These are phyloP conservation scores for Caerostris darwini DNA, from an alignment of 1,140 invertebrate species.

Conservation along the genomic window DNA sequence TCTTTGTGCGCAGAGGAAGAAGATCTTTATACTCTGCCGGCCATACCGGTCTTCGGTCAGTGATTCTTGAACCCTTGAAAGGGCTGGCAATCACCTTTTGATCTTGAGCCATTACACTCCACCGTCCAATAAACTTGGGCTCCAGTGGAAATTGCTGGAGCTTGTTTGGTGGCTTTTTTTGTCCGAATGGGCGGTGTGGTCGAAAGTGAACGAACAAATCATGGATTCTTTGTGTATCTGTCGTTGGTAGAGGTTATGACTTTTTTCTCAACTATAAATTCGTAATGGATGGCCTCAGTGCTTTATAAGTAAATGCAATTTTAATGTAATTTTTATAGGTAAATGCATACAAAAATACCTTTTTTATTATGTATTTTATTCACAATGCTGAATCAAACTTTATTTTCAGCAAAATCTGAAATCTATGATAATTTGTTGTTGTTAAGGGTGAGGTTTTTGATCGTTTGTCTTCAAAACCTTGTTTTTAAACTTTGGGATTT, in stretches of 20 bases:
- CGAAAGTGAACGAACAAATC: neutral
- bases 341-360: too few relatives aligned
- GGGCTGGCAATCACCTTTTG: neutral
- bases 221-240: too few relatives aligned
- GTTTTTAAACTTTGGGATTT: too few relatives aligned
- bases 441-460: too few relatives aligned
- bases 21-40: neutral
- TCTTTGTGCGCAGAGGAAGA: neutral
- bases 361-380: too few relatives aligned
- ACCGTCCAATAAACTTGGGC: neutral
- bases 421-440: too few relatives aligned
- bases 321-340: neutral
- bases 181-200: neutral
- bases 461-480: too few relatives aligned
- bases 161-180: neutral
- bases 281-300: neutral
- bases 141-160: neutral
- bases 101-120: neutral
- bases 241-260: neutral
- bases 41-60: constrained; percentile 2
- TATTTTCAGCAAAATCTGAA: too few relatives aligned
- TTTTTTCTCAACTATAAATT: neutral
- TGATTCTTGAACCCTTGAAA: neutral
- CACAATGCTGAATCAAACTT: too few relatives aligned
- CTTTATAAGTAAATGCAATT: neutral